Evolutionary conservation across 2,888 invertebrate genomes (phyloP).

Genomic region (Epistrophella euchroma): DNA sequence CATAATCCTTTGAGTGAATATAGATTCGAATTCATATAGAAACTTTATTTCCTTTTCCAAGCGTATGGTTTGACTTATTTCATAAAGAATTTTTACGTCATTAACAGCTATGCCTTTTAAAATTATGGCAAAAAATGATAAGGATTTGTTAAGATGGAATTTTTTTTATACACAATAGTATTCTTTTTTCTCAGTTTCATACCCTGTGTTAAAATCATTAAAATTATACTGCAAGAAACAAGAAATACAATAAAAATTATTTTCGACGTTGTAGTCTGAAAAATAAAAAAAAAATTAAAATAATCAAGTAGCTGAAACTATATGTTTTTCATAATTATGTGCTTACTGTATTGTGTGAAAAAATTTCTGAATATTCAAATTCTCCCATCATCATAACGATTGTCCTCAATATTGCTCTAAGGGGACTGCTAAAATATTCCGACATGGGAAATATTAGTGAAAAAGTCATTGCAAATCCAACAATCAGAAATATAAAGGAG

Average conservation of each 20-base stretch:
- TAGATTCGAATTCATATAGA: slow-evolving; percentile 75
- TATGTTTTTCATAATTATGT: not conserved
- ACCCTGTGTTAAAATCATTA: slow-evolving; percentile 85
- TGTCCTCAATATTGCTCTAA: slow-evolving; percentile 84
- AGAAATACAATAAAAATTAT: slow-evolving; percentile 85
- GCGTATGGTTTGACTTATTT: slow-evolving; percentile 77
- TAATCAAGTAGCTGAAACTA: not conserved
- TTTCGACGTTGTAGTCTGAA: slow-evolving; percentile 81
- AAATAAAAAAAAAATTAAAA: not conserved
- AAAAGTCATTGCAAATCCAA: slow-evolving; percentile 84
- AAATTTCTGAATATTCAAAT: slow-evolving; percentile 84
- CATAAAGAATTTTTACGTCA: slow-evolving; percentile 83
- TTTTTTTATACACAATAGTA: not conserved
- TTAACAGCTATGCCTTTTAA: slow-evolving; percentile 85
- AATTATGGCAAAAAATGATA: slow-evolving; percentile 75
- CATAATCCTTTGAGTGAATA: slow-evolving; percentile 74
- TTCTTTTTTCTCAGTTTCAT: slow-evolving; percentile 55
- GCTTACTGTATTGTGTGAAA: slow-evolving; percentile 77
- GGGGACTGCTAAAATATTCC: slow-evolving; percentile 83
- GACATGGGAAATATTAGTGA: slow-evolving; percentile 84
- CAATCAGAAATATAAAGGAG: not conserved
- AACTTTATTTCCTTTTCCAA: slow-evolving; percentile 77
- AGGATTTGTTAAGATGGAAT: slow-evolving; percentile 83
- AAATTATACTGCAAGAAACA: slow-evolving; percentile 85
- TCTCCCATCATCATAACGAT: slow-evolving; percentile 87